Percentiles rank a stretch among this genome's conserved stretches.
phyloP scores from a whole-genome alignment of 2,888 invertebrate species.

The Acanthosepion esculentum region DNA sequence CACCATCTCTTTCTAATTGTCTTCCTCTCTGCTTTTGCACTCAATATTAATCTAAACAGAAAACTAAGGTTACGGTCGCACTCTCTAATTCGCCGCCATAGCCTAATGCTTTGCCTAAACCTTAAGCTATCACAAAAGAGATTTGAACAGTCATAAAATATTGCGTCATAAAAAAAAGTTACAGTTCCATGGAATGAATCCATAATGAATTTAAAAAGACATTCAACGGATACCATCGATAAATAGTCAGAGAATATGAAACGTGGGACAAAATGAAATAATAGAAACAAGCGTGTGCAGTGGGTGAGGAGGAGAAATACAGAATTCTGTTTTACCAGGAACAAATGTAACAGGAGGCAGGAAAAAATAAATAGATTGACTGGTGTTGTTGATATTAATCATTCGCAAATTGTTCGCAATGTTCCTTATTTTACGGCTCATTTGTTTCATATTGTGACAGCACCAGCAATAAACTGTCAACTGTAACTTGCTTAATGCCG shows the following conservation, averaged over 20 bases:
- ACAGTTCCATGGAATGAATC: not conserved
- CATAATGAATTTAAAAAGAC: conserved; percentile 11
- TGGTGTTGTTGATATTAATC: not conserved
- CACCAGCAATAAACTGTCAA: not conserved
- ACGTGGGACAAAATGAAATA: not conserved
- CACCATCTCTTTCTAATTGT: not conserved
- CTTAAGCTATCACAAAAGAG: not conserved
- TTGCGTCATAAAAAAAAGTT: not conserved
- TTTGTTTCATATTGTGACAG: not conserved
- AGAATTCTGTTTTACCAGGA: not conserved
- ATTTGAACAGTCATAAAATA: conserved; percentile 22
- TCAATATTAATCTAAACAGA: not conserved
- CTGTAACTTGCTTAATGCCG: not conserved
- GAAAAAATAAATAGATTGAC: not conserved
- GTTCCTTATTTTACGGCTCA: not conserved
- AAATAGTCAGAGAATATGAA: not conserved
- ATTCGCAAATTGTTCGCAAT: not conserved
- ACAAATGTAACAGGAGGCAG: not conserved
- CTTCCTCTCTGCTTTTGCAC: not conserved
- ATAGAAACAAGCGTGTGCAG: not conserved
- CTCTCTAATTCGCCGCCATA: not conserved
- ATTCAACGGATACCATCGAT: conserved; percentile 11
- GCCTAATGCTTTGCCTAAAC: not conserved
- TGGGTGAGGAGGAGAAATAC: not conserved
- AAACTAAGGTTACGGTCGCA: not conserved